A percentile compares a stretch with the other conserved stretches of the same genome.
Evolutionary conservation across 2,797 vertebrate species (phyloP).

Genomic region (Lycodopsis pacificus): DNA sequence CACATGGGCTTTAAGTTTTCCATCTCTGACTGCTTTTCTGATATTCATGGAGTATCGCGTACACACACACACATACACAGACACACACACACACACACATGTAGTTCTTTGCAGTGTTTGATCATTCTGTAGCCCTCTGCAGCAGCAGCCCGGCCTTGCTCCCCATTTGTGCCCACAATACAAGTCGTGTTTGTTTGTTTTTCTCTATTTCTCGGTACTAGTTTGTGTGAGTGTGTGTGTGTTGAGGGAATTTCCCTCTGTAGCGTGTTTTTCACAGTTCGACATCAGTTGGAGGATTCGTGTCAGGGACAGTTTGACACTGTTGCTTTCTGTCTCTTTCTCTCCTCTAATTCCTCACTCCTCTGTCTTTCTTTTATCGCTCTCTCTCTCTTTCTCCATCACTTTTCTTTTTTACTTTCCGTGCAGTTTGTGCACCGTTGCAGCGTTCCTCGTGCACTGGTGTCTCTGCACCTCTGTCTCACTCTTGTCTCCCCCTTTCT

Average conservation of each 20-base stretch:
- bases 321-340: slow-evolving; percentile 33
- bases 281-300: slow-evolving; percentile 60
- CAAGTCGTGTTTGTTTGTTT: slow-evolving; percentile 56
- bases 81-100: not conserved
- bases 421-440: not conserved
- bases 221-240: slow-evolving; percentile 7
- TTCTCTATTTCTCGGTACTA: slow-evolving; percentile 43
- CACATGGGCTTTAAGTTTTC: slow-evolving; percentile 38
- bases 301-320: slow-evolving; percentile 64
- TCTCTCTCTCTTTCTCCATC: slow-evolving; percentile 9
- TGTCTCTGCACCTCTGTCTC: slow-evolving; percentile 18
- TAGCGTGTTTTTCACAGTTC: slow-evolving; percentile 66
- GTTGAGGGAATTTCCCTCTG: slow-evolving; percentile 76
- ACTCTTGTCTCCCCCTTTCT: slow-evolving; percentile 14
- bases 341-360: slow-evolving; percentile 25
- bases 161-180: slow-evolving; percentile 25
- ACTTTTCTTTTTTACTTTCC: not conserved
- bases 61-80: slow-evolving; percentile 11
- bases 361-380: not conserved
- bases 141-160: slow-evolving; percentile 18
- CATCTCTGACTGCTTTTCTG: slow-evolving; percentile 29
- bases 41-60: slow-evolving; percentile 1
- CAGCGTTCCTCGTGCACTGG: slow-evolving; percentile 10
- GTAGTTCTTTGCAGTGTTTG: slow-evolving; percentile 30
- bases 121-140: slow-evolving; percentile 27